Evolutionary conservation across 2,113 vertebrate species (phyloP).

Genomic region (Stigmatopora nigra): DNA sequence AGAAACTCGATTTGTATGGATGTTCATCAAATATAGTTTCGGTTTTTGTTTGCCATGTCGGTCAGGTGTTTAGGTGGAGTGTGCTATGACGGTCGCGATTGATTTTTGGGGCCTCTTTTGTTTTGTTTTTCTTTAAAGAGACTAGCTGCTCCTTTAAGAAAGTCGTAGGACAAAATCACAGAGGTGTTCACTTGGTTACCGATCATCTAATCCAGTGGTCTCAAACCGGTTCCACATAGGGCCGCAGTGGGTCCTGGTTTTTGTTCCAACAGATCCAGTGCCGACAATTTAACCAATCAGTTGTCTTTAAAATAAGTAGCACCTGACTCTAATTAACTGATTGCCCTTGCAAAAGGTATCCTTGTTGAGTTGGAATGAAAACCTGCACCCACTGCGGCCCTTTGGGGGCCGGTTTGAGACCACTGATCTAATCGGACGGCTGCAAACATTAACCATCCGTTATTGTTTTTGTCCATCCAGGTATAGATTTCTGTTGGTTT

Average conservation of each 20-base stretch:
- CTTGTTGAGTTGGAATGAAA: too few relatives aligned
- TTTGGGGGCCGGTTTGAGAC: too few relatives aligned
- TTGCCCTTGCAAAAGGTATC: too few relatives aligned
- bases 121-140: slow-evolving; percentile 29
- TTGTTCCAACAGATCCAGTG: too few relatives aligned
- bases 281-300: too few relatives aligned
- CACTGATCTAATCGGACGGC: not conserved
- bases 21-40: slow-evolving; percentile 34
- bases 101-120: slow-evolving; percentile 39
- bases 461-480: not conserved
- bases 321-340: too few relatives aligned
- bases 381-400: too few relatives aligned
- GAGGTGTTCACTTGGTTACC: not conserved
- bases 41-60: slow-evolving; percentile 26
- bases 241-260: too few relatives aligned
- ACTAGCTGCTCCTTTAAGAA: slow-evolving; percentile 3
- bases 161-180: not conserved
- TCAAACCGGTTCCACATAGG: too few relatives aligned
- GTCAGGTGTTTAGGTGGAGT: slow-evolving; percentile 33
- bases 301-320: too few relatives aligned
- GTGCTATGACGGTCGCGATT: not conserved
- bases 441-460: not conserved
- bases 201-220: not conserved
- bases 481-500: not conserved
- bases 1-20: slow-evolving; percentile 47